Conservation (phyloP, 2,113 vertebrate species). For the Hystrix brachyura region DNA sequence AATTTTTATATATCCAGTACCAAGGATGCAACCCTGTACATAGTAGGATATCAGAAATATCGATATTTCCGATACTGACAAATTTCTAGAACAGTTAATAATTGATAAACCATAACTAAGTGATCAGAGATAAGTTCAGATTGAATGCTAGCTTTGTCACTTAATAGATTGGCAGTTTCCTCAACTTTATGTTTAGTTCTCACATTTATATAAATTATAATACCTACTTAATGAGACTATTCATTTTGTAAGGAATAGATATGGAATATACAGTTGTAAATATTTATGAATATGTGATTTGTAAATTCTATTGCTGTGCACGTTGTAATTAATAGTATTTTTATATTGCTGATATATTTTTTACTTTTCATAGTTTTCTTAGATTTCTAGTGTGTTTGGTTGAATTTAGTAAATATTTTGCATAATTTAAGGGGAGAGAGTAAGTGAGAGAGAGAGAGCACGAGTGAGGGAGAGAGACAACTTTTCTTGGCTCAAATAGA, state of each 20-base stretch:
- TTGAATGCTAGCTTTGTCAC: not conserved
- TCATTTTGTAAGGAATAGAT: not conserved
- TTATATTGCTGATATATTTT: not conserved
- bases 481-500: constrained; percentile 3
- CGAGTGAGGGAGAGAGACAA: not conserved
- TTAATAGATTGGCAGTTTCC: not conserved
- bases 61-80: not conserved
- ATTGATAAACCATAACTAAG: not conserved
- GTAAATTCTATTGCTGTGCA: not conserved
- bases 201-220: not conserved
- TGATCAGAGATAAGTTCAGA: not conserved
- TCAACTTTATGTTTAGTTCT: not conserved
- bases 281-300: not conserved
- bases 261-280: not conserved
- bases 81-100: not conserved
- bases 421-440: not conserved
- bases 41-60: not conserved
- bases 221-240: not conserved
- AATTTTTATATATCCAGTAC: not conserved
- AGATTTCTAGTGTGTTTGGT: not conserved
- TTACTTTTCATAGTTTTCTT: not conserved
- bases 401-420: not conserved
- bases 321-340: not conserved
- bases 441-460: not conserved
- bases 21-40: not conserved